Percentiles rank a stretch among this genome's conserved stretches.
Conservation (phyloP, 2,113 vertebrate species). For the Myiopsitta monachus region DNA sequence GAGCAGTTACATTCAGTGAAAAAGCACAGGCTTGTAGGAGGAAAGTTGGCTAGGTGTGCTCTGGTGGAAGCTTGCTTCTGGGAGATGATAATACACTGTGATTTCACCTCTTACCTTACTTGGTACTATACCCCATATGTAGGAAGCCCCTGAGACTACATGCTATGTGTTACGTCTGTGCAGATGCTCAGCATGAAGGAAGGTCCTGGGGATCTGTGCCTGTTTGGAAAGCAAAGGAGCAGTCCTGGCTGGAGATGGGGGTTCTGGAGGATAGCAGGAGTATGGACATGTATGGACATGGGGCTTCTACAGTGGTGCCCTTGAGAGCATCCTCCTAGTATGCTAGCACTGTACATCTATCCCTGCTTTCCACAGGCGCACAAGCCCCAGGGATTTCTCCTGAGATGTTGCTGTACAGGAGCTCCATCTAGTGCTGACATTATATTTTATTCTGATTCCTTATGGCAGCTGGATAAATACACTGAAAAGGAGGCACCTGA, state of each 20-base stretch:
- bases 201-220: background rate
- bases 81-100: background rate
- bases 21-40: background rate
- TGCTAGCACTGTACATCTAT: rapidly evolving
- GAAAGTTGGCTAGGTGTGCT: background rate
- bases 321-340: background rate
- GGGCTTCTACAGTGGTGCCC: background rate
- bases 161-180: rapidly evolving
- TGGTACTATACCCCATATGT: background rate
- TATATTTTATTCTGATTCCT: background rate
- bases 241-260: background rate
- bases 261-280: rapidly evolving
- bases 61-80: background rate
- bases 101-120: background rate
- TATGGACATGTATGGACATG: background rate
- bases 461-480: background rate
- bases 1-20: background rate
- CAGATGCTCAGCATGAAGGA: background rate
- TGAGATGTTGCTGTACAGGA: conserved; percentile 5
- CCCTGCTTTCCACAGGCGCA: background rate
- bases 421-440: conserved; percentile 47
- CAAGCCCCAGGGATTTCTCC: background rate
- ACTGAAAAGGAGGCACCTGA: background rate
- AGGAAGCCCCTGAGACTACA: background rate
- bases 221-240: background rate